phyloP scores from a whole-genome alignment of 2,797 vertebrate species.

The Vultur gryphus region DNA sequence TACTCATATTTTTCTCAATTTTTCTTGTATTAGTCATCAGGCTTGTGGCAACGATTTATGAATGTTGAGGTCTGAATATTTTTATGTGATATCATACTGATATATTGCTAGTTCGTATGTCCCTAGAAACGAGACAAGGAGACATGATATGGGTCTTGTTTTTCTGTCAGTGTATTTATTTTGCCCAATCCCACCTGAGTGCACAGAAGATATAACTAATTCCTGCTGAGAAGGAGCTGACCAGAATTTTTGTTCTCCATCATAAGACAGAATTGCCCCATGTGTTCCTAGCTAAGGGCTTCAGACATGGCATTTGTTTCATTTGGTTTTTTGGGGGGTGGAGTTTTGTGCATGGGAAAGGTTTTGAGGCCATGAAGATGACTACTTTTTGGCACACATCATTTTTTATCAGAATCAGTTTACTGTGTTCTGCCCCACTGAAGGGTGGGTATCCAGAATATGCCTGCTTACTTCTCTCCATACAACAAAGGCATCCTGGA shows the following conservation, averaged over 20 bases:
- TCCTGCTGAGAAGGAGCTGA: not conserved
- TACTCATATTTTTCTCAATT: not conserved
- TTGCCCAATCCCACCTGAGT: not conserved
- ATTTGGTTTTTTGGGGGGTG: rapidly evolving
- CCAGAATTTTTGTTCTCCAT: not conserved
- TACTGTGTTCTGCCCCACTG: rapidly evolving
- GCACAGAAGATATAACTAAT: not conserved
- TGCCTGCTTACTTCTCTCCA: not conserved
- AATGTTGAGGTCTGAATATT: not conserved
- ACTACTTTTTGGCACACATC: not conserved
- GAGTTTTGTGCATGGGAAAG: not conserved
- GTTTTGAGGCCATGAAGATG: not conserved
- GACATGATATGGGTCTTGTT: not conserved
- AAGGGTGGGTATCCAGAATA: not conserved
- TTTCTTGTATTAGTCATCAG: not conserved
- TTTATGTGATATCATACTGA: not conserved
- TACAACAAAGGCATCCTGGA: not conserved
- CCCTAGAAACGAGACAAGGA: not conserved
- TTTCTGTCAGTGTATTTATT: not conserved
- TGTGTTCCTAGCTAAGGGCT: not conserved
- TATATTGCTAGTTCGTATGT: not conserved
- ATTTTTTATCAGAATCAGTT: not conserved
- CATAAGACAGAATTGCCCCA: rapidly evolving
- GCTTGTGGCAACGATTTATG: not conserved
- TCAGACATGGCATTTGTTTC: not conserved